Percentiles rank a stretch among this genome's conserved stretches.
Evolutionary conservation across 2,888 invertebrate species (phyloP).

Genomic region (Congeria kusceri): DNA sequence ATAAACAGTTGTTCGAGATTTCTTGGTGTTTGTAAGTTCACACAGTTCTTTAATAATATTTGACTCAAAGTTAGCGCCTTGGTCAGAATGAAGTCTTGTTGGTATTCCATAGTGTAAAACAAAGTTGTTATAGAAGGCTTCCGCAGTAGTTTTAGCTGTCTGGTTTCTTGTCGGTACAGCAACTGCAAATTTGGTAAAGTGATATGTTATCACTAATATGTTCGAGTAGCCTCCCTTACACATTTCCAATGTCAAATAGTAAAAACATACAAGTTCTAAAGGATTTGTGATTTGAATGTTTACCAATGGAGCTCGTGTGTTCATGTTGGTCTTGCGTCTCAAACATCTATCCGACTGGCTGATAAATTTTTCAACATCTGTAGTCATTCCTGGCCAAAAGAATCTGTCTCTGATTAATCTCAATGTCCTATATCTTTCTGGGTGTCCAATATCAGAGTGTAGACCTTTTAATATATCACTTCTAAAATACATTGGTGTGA

Average conservation of each 20-base stretch:
- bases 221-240: conserved; percentile 10
- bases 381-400: conserved; percentile 26
- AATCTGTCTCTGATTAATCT: not conserved
- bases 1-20: no score
- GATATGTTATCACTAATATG: conserved; percentile 21
- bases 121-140: no score
- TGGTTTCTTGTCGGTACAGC: conserved; percentile 14
- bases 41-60: no score
- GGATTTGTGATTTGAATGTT: conserved; percentile 9
- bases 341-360: conserved; percentile 15
- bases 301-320: not conserved
- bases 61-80: no score
- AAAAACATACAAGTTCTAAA: conserved; percentile 17
- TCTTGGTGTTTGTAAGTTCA: no score
- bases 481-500: no score
- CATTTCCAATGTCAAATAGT: conserved; percentile 11
- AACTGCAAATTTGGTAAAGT: conserved; percentile 21
- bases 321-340: not conserved
- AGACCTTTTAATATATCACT: no score
- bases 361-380: conserved; percentile 11
- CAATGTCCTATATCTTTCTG: no score
- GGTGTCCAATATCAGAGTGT: no score
- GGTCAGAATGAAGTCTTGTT: no score
- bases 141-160: no score
- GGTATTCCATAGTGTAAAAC: no score